phyloP scores from a whole-genome alignment of 2,797 vertebrate species.

The Natrix natrix region DNA sequence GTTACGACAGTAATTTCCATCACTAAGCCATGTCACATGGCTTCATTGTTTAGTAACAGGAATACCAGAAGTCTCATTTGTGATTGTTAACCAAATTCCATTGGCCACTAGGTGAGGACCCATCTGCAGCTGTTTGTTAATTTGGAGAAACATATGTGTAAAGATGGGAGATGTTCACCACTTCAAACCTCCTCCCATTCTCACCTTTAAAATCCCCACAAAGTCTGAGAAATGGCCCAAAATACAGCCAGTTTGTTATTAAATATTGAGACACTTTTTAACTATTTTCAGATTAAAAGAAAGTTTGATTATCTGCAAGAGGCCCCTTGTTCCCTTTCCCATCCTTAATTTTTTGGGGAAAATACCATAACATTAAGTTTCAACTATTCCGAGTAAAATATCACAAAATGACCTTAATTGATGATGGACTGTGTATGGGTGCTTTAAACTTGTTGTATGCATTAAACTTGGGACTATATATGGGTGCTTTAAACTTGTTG shows the following conservation, averaged over 20 bases:
- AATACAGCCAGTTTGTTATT: neutral
- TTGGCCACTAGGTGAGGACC: neutral
- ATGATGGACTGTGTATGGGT: neutral
- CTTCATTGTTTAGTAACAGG: neutral
- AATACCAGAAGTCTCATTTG: neutral
- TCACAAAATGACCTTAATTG: neutral
- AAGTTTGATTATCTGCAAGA: neutral
- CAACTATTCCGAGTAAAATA: neutral
- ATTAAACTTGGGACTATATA: neutral
- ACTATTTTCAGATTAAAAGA: neutral
- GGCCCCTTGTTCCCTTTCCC: neutral
- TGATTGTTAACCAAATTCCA: neutral
- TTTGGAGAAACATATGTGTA: neutral
- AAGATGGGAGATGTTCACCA: neutral
- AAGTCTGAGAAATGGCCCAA: neutral
- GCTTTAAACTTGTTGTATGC: neutral
- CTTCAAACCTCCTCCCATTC: neutral
- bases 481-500: neutral
- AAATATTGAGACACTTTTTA: neutral
- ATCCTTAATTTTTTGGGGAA: neutral
- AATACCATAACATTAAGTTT: neutral
- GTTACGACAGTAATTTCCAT: neutral
- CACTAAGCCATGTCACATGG: neutral
- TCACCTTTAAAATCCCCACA: neutral
- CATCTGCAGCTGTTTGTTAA: neutral